Base-by-base conservation (phyloP, 2,888 invertebrate genomes). In the Antitype chi region DNA sequence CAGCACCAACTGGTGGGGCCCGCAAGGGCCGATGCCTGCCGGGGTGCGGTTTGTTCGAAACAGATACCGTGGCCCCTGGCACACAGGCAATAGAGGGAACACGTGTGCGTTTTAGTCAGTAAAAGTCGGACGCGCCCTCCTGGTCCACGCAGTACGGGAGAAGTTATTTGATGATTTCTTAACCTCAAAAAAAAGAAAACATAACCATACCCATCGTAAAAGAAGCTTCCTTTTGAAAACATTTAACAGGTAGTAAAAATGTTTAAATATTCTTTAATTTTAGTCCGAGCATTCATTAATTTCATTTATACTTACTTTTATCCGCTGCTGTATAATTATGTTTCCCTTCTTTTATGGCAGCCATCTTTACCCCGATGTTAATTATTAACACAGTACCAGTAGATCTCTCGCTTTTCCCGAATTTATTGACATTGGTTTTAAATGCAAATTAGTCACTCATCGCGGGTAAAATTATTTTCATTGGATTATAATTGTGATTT, bases 381-480 rank as follows among this genome's bases (percentile, higher is more conserved):
- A 76, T 80, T 81, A 66, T 64, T 75, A 57, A 76, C 52, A 59
- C 52, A 23, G 63, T 52, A n/a, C 55, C 62, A 13, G 20, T 64
- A 82, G 15, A 55, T 66, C 13, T n/a, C 25, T 43, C 49, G 53
- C 60, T 38, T 17, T 71, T 59, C 2, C 25, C 13, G n/a, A 20
- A 59, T 64, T 57, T 69, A 78, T 53, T 73, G 47, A 2, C 25
- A 80, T 69, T 59, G 23, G 53, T 49, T 78, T 71, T 69, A 64
- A 81, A 80, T 72, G 43, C 49, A 69, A 81, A 81, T 82, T 62
- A 63, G 28, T 78, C n/a, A 57, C 49, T 55, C 53, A 68, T 68
- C 49, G 15, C 7, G 52, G 52, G 9, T 38, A 23, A 68, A 79
- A 74, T 74, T n/a, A 83, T 79, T 55, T 70, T 83, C 6, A 83